A percentile compares a stretch with the other conserved stretches of the same genome.
Conservation (phyloP, 1,140 invertebrate species). For the Hylaeus volcanicus region DNA sequence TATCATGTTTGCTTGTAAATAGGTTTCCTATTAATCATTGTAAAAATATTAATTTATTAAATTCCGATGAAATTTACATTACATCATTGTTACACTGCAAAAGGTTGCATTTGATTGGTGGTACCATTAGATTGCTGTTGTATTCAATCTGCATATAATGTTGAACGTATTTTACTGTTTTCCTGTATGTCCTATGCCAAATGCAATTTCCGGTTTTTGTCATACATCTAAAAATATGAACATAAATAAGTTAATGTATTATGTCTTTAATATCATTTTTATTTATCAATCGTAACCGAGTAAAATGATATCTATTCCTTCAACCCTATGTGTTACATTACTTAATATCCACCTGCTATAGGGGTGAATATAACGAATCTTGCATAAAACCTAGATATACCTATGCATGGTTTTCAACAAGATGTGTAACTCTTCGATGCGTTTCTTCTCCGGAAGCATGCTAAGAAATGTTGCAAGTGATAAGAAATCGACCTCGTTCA, state of each 20-base stretch:
- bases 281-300: conserved; percentile 63
- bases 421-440: conserved; percentile 75
- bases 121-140: conserved; percentile 77
- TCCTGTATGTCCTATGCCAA: conserved; percentile 79
- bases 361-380: conserved; percentile 19
- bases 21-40: conserved; percentile 78
- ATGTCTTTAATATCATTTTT: conserved; percentile 68
- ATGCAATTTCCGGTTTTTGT: conserved; percentile 75
- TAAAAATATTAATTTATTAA: conserved; percentile 79
- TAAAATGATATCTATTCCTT: conserved; percentile 55
- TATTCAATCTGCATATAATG: conserved; percentile 78
- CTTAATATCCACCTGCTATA: conserved; percentile 48
- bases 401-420: conserved; percentile 77
- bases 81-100: conserved; percentile 71
- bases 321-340: conserved; percentile 47
- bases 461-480: conserved; percentile 76
- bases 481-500: conserved; percentile 76
- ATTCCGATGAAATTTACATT: conserved; percentile 69
- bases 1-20: conserved; percentile 79
- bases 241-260: conserved; percentile 70
- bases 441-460: conserved; percentile 74
- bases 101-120: conserved; percentile 74
- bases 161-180: conserved; percentile 77
- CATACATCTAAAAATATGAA: conserved; percentile 73
- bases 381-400: conserved; percentile 59